Conservation (phyloP, 2,113 vertebrate species). For the Rhynchopsitta pachyrhyncha region DNA sequence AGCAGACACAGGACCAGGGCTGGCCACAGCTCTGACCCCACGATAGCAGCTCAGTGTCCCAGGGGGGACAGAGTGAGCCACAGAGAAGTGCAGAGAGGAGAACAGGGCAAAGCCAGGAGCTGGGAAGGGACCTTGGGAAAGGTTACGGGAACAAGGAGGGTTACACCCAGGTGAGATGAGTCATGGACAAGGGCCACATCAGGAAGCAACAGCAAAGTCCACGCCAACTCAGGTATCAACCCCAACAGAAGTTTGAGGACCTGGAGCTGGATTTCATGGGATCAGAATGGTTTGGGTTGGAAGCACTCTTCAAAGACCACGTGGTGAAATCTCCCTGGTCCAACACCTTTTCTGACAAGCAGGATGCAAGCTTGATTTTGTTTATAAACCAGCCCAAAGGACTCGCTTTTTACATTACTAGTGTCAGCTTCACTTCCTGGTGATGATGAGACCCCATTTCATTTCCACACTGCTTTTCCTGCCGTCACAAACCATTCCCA, state of each 20-base stretch:
- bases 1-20: background rate
- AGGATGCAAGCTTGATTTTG: background rate
- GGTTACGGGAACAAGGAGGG: background rate
- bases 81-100: background rate
- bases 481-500: background rate
- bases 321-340: background rate
- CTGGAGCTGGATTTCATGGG: background rate
- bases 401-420: background rate
- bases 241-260: background rate
- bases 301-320: background rate
- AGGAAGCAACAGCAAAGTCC: background rate
- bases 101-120: background rate
- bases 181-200: background rate
- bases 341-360: background rate
- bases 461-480: background rate
- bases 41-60: accelerated
- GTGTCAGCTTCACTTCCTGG: background rate
- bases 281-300: background rate
- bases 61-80: background rate
- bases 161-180: background rate
- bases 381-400: background rate
- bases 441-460: background rate
- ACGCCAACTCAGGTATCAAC: background rate
- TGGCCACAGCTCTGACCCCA: accelerated
- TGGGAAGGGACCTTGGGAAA: background rate